Evolutionary conservation across 2,797 vertebrate genomes (phyloP).

Genomic region (Falco peregrinus): DNA sequence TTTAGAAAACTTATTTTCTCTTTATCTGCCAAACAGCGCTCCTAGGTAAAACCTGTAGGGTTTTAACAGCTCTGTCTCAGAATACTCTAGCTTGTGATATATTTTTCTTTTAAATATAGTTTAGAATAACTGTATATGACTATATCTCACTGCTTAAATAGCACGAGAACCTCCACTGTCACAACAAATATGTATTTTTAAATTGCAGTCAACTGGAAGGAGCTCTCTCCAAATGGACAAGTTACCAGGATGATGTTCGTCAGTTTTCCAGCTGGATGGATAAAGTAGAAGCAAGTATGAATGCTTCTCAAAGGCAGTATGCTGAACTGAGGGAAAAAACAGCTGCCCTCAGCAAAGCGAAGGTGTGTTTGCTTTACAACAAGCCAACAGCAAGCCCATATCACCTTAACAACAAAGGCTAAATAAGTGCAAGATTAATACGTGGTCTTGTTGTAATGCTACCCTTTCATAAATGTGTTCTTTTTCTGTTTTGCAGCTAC

Average conservation of each 20-base stretch:
- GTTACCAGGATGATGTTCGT: slow-evolving; percentile 93
- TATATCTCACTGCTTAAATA: background rate
- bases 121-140: background rate
- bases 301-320: slow-evolving; percentile 83
- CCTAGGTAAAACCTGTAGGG: background rate
- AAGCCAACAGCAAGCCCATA: background rate
- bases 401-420: background rate
- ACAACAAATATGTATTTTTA: background rate
- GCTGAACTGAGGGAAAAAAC: slow-evolving; percentile 94
- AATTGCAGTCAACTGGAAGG: slow-evolving; percentile 91
- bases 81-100: background rate
- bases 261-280: slow-evolving; percentile 96
- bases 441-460: background rate
- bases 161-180: background rate
- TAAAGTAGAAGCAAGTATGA: slow-evolving; percentile 85
- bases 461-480: background rate
- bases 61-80: background rate
- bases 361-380: slow-evolving; percentile 77
- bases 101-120: background rate
- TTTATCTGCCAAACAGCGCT: background rate
- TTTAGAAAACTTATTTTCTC: background rate
- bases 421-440: background rate
- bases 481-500: slow-evolving; percentile 78
- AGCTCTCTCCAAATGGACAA: slow-evolving; percentile 95
- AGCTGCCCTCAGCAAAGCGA: slow-evolving; percentile 88